These are phyloP conservation scores for Esox lucius DNA, from an alignment of 2,797 vertebrate species.

Conservation along the genomic window DNA sequence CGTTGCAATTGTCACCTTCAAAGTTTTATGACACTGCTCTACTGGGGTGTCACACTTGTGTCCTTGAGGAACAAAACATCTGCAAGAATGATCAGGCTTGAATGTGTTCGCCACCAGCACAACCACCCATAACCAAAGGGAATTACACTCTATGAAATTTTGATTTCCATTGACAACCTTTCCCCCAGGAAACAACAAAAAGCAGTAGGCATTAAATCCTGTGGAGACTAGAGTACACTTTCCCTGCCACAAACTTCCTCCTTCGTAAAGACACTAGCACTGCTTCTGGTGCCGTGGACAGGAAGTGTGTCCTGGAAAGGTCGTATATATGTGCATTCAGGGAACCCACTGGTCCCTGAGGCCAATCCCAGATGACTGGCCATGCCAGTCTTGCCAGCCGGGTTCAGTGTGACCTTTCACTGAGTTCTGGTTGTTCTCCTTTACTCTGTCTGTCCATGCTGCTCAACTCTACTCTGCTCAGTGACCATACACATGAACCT, in stretches of 20 bases:
- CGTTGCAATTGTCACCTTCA: neutral
- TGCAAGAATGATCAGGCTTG: neutral
- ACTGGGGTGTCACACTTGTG: neutral
- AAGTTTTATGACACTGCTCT: neutral
- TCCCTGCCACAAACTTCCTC: neutral
- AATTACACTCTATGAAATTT: neutral
- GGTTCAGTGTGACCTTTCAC: neutral
- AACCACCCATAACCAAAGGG: neutral
- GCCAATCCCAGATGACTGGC: neutral
- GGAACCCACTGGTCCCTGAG: neutral
- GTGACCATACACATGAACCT: neutral
- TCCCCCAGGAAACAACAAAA: neutral
- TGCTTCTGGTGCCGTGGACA: conserved; percentile 19
- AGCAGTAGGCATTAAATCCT: neutral
- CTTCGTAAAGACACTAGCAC: neutral
- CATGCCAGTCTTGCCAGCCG: neutral
- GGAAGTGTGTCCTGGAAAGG: conserved; percentile 5
- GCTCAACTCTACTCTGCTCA: neutral
- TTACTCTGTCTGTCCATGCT: neutral
- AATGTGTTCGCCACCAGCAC: neutral
- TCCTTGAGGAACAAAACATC: neutral
- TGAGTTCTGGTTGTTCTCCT: neutral
- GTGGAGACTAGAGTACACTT: neutral
- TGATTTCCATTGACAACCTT: neutral
- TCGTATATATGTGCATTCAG: neutral